Evolutionary conservation across 2,797 vertebrate species (phyloP), one percentile per base, ranked within the genome.

Genomic region (Schizopygopsis pylzovi): DNA sequence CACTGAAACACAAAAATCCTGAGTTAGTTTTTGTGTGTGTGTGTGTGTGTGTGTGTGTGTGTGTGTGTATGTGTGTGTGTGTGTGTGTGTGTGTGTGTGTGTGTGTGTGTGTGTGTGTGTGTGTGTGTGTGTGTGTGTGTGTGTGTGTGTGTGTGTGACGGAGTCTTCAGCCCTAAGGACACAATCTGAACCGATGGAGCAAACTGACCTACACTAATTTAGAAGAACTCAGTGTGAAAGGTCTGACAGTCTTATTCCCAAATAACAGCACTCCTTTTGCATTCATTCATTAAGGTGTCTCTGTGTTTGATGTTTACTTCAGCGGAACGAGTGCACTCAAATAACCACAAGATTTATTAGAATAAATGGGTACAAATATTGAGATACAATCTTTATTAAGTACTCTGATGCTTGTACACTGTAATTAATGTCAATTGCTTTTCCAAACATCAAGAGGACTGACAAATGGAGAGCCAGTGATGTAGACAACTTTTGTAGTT

Each of bases 391-490:
- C 45, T 76, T 67, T 25, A 77, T 67, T n/a, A 47, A 76, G 28
- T 4, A 77, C 72, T 39, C 20, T 28, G 28, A 67, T 52, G 59
- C 59, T 28, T 28, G 28, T 28, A 28, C 28, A 28, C 28, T 65
- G 22, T 18, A 54, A 84, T 77, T 77, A 65, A 67, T 77, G 82
- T 84, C 59, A 76, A 65, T 49, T 75, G 33, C 56, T 67, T 67
- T n/a, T n/a, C 25, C 49, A 33, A 10, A 2, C 59, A 41, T 76
- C 43, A 52, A 77, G 45, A 76, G 28, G 39, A 59, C 68, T 18
- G 65, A 41, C 47, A 72, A 72, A 72, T 39, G 25, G n/a, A 59
- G 45, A 47, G 45, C 63, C 79, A n/a, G 22, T 1, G 22, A 59
- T 25, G 33, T 54, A 70, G 47, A 8, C 1, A 6, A 49, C 61